Percentiles rank a stretch among this genome's conserved stretches.
Evolutionary conservation across 2,113 vertebrate species (phyloP).

Genomic region (Sphyrna mokarran): DNA sequence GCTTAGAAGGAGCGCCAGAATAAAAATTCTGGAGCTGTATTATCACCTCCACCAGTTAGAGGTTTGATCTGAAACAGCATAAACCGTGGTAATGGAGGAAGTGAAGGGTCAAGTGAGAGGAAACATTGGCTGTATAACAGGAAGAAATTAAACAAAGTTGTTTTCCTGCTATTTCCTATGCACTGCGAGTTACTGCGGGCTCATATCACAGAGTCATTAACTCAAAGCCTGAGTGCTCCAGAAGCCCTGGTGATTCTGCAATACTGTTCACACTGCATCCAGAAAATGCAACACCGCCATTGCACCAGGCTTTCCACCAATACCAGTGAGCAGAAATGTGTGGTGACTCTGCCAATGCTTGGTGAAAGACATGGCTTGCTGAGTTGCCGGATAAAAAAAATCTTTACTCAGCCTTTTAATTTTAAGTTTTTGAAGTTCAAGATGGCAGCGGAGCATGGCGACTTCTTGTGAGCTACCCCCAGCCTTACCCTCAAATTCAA

Average conservation of each 20-base stretch:
- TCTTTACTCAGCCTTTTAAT: neutral
- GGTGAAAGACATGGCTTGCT: neutral
- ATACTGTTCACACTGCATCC: neutral
- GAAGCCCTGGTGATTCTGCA: neutral
- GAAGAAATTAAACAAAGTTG: conserved; percentile 14
- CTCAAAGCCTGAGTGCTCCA: neutral
- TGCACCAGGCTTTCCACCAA: neutral
- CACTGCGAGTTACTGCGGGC: neutral
- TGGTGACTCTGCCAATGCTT: neutral
- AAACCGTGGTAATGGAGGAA: conserved; percentile 1
- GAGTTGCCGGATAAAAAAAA: neutral
- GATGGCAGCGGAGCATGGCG: no score
- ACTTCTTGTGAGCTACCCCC: no score
- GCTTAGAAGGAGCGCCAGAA: neutral
- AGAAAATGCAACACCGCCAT: neutral
- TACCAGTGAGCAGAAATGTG: neutral
- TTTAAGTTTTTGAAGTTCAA: neutral
- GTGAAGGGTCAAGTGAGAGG: neutral
- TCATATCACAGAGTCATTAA: neutral
- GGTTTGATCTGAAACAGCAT: neutral
- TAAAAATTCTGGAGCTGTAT: neutral
- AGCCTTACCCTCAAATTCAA: no score
- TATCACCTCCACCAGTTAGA: neutral
- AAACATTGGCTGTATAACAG: conserved; percentile 24
- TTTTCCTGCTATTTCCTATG: neutral